Evolutionary conservation across 2,797 vertebrate genomes (phyloP).

Genomic region (Parambassis ranga): DNA sequence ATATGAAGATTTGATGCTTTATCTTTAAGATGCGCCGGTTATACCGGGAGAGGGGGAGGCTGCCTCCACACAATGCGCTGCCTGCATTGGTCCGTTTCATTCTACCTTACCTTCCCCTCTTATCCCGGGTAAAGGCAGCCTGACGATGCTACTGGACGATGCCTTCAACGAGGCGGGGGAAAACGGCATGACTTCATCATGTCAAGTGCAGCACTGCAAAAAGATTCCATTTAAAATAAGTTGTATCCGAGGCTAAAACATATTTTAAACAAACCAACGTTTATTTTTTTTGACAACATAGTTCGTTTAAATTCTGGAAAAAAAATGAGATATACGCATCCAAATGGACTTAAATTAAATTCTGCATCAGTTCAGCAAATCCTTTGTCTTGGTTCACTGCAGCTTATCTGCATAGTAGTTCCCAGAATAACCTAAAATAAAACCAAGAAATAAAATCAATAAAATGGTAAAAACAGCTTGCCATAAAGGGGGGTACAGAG

Average conservation of each 20-base stretch:
- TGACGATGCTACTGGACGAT: constrained; percentile 56
- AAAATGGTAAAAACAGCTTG: background rate
- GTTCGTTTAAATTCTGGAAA: background rate
- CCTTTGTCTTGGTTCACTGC: background rate
- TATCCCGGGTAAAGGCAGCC: constrained; percentile 54
- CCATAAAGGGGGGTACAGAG: background rate
- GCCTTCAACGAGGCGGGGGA: constrained; percentile 51
- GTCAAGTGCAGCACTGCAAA: constrained; percentile 52
- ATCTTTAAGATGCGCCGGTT: constrained; percentile 60
- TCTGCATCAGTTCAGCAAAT: background rate
- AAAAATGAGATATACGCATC: background rate
- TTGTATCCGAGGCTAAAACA: background rate
- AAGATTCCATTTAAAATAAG: constrained; percentile 8
- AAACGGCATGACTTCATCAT: constrained; percentile 69
- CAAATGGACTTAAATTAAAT: background rate
- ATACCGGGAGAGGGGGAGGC: constrained; percentile 30
- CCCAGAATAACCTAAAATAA: background rate
- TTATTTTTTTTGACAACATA: background rate
- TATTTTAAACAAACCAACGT: background rate
- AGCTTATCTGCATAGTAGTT: background rate
- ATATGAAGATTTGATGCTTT: constrained; percentile 29
- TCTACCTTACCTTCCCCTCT: constrained; percentile 45
- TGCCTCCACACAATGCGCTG: background rate
- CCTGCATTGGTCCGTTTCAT: constrained; percentile 62
- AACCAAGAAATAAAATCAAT: background rate